phyloP scores from a whole-genome alignment of 1,140 invertebrate species.

The Plectus sambesii region DNA sequence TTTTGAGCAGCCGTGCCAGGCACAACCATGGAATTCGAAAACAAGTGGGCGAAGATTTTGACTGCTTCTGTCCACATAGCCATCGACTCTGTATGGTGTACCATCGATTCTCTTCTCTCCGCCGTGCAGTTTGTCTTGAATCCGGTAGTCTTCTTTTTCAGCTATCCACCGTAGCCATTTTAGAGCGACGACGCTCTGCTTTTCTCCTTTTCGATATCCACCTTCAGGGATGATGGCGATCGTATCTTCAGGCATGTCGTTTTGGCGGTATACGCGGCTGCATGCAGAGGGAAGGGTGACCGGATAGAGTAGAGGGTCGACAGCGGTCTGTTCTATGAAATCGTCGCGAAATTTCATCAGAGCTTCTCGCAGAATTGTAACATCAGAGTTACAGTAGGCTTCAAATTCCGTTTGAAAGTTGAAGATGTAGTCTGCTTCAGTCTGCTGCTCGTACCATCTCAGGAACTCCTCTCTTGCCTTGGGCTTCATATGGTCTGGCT shows the following conservation, averaged over 20 bases:
- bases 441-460: conserved; percentile 6
- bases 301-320: no score
- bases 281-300: conserved; percentile 13
- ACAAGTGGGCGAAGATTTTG: no score
- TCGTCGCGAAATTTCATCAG: conserved; percentile 7
- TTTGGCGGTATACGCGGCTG: conserved; percentile 6
- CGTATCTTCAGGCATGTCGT: neutral
- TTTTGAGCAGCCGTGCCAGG: no score
- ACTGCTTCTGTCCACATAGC: no score
- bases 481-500: conserved; percentile 3
- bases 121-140: conserved; percentile 7
- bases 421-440: no score
- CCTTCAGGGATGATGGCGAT: conserved; percentile 11
- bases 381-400: conserved; percentile 8
- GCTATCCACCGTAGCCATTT: conserved; percentile 12
- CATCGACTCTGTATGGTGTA: conserved; percentile 6
- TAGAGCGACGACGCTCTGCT: neutral
- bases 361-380: conserved; percentile 7
- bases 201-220: conserved; percentile 10
- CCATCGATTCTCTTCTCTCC: neutral
- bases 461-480: neutral
- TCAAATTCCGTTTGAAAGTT: conserved; percentile 9
- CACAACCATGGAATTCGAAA: no score
- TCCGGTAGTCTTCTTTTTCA: conserved; percentile 4
- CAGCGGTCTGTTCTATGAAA: neutral